Evolutionary conservation across 1,140 invertebrate species (phyloP).

Genomic region (Diabrotica undecimpunctata): DNA sequence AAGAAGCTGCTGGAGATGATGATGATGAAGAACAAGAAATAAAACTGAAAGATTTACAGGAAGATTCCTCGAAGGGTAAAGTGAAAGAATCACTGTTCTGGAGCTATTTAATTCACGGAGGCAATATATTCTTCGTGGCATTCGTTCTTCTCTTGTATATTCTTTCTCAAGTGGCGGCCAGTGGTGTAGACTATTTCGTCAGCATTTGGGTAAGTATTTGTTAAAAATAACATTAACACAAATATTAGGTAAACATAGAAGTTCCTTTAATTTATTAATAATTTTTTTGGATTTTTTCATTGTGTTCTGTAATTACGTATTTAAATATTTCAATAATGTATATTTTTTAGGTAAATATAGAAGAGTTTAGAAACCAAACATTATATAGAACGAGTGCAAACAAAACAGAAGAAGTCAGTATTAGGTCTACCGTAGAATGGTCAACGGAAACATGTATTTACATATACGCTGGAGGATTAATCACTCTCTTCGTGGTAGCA

Average conservation of each 20-base stretch:
- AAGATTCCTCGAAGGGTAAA: slow-evolving; percentile 46
- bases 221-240: slow-evolving; percentile 28
- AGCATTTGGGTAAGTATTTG: slow-evolving; percentile 65
- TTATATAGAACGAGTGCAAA: slow-evolving; percentile 3
- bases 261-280: too few relatives aligned
- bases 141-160: slow-evolving; percentile 59
- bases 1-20: slow-evolving; percentile 32
- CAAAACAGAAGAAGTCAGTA: slow-evolving; percentile 7
- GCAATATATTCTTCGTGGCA: slow-evolving; percentile 55
- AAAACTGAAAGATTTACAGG: slow-evolving; percentile 40
- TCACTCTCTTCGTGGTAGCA: slow-evolving; percentile 49
- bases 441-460: slow-evolving; percentile 48
- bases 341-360: not conserved
- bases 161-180: slow-evolving; percentile 65
- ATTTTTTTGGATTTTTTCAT: too few relatives aligned
- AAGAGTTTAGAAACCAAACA: slow-evolving; percentile 2
- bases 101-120: slow-evolving; percentile 66
- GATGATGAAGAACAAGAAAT: slow-evolving; percentile 33
- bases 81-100: slow-evolving; percentile 42
- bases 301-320: too few relatives aligned
- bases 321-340: too few relatives aligned
- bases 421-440: slow-evolving; percentile 7
- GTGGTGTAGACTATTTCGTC: slow-evolving; percentile 75
- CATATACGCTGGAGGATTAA: slow-evolving; percentile 52
- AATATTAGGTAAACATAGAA: too few relatives aligned